These are phyloP conservation scores for Chloroceryle amazona DNA, from an alignment of 2,797 vertebrate genomes.

Conservation along the genomic window DNA sequence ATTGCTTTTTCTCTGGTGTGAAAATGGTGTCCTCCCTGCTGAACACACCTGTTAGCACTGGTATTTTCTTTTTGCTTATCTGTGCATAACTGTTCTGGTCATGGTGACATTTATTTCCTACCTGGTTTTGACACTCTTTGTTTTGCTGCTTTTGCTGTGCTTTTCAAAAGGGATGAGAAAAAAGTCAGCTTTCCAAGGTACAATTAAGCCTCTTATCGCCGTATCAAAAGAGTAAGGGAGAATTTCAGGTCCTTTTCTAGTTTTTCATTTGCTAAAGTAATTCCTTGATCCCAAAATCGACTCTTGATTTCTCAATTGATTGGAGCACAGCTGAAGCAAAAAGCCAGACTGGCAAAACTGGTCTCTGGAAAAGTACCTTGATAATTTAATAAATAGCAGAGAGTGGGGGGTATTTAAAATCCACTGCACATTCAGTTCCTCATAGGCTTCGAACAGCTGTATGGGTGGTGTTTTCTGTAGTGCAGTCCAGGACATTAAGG, in stretches of 20 bases:
- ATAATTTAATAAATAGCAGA: neutral
- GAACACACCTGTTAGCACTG: neutral
- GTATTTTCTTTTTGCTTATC: conserved; percentile 49
- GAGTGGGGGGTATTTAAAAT: neutral
- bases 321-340: neutral
- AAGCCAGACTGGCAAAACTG: neutral
- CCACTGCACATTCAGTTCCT: neutral
- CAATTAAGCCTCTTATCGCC: neutral
- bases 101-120: conserved; percentile 27
- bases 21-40: neutral
- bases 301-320: neutral
- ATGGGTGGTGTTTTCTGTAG: neutral
- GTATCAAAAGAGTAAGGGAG: neutral
- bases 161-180: neutral
- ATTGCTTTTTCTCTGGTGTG: neutral
- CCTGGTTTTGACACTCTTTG: neutral
- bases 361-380: neutral
- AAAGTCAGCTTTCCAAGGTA: neutral
- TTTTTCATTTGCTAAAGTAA: conserved; percentile 15
- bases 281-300: neutral
- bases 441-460: fast-evolving
- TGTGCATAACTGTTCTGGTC: neutral
- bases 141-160: neutral
- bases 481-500: neutral
- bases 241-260: neutral